Evolutionary conservation across 2,113 vertebrate genomes (phyloP), one percentile per base, ranked within the genome.

Genomic region (Acanthisitta chloris): DNA sequence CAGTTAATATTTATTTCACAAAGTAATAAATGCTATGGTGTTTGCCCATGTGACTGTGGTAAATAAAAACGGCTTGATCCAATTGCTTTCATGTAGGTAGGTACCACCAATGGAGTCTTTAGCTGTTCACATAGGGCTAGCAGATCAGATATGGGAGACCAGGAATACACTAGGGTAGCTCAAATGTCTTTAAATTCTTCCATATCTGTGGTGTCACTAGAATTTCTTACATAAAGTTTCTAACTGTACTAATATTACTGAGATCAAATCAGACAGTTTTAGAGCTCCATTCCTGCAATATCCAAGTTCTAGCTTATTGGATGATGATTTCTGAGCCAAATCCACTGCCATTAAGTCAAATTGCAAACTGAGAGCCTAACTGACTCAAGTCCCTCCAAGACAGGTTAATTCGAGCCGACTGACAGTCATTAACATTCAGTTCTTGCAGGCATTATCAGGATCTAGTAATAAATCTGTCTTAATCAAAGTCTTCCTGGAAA

Each of bases 401-500:
- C 64, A 78, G 19, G 55, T 74, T 92, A 95, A 88, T 84, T 84
- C 72, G 64, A 84, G 74, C 59, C 67, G 83, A 86, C 42, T 88
- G 88, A 18, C 38, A 81, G 48, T 85, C 36, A 81, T 92, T 95
- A 94, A 64, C 52, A 89, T 95, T 88, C 92, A 52, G 36, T 78
- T 69, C 71, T 23, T 62, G 42, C 45, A 82, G 40, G 33, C 33
- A 81, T 71, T 88, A 94, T 51, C 74, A 92, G 10, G 40, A 87
- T 80, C 55, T 86, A 64, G 26, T 58, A 54, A 92, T 85, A 80
- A 91, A 86, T 86, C 70, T 87, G 12, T 77, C 87, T 93, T 66
- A 92, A 91, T 94, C 61, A 85, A 66, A 58, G 29, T 43, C 78
- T 66, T 94, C 73, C 87, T 89, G 67, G 90, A 92, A 97, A 92